Percentiles rank a stretch among this genome's conserved stretches.
phyloP scores from a whole-genome alignment of 2,113 vertebrate genomes.

The Corapipo altera region DNA sequence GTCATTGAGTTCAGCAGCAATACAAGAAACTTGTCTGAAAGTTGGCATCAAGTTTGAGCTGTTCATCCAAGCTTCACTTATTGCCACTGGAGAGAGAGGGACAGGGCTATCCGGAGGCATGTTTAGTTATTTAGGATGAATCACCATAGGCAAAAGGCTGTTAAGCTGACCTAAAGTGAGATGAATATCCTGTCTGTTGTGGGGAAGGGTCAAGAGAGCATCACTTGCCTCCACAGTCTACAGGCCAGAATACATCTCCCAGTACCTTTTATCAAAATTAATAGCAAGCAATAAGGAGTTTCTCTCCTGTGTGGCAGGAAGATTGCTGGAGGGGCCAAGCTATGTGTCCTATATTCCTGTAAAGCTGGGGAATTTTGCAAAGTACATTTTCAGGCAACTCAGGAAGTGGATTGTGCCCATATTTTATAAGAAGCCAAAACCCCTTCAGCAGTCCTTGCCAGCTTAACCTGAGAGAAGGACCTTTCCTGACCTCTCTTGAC shows the following conservation, averaged over 20 bases:
- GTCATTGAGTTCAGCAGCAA: not conserved
- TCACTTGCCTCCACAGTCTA: not conserved
- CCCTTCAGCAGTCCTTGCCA: not conserved
- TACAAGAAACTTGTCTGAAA: not conserved
- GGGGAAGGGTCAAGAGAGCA: not conserved
- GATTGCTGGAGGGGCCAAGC: not conserved
- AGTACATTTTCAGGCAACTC: not conserved
- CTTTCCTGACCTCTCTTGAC: not conserved
- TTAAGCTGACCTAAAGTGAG: not conserved
- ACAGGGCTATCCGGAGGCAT: not conserved
- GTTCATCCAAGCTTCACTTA: not conserved
- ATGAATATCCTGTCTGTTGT: not conserved
- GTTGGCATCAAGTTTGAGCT: not conserved
- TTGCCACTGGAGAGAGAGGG: not conserved
- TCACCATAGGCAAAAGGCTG: not conserved
- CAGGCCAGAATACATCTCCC: not conserved
- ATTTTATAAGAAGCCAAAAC: not conserved
- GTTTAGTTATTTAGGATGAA: not conserved
- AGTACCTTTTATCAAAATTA: not conserved
- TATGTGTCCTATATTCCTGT: not conserved
- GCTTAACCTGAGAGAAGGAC: not conserved
- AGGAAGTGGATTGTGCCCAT: not conserved
- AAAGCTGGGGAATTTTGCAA: not conserved
- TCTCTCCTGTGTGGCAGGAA: not conserved
- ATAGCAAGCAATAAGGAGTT: not conserved